These are phyloP conservation scores for Acanthurus leucopareius DNA, from an alignment of 2,797 vertebrate genomes.

Conservation along the genomic window DNA sequence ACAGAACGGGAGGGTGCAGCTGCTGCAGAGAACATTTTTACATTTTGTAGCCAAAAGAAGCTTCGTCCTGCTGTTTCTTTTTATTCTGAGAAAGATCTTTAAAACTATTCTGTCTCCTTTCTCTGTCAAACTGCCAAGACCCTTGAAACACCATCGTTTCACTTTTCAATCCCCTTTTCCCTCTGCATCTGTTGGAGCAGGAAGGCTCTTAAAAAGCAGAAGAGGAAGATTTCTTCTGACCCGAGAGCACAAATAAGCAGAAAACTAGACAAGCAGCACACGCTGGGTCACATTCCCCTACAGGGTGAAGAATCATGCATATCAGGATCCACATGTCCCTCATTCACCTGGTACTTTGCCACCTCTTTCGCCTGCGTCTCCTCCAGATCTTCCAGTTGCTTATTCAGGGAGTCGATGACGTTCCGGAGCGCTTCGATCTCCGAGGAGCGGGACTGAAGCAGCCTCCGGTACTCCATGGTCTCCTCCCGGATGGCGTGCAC, in stretches of 20 bases:
- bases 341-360: conserved; percentile 87
- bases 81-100: background rate
- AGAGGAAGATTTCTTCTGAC: background rate
- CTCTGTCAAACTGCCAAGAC: background rate
- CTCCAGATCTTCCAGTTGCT: conserved; percentile 87
- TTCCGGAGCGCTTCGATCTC: conserved; percentile 90
- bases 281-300: background rate
- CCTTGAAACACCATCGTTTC: background rate
- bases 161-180: background rate
- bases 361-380: conserved; percentile 87
- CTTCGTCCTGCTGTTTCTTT: conserved; percentile 5
- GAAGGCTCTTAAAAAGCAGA: background rate
- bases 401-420: conserved; percentile 86
- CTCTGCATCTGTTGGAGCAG: no score
- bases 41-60: conserved; percentile 5
- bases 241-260: background rate
- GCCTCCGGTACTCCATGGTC: conserved; percentile 88
- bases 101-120: background rate
- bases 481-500: conserved; percentile 89
- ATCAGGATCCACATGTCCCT: background rate
- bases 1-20: conserved; percentile 18
- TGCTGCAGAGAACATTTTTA: conserved; percentile 47
- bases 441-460: conserved; percentile 87
- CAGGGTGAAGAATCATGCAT: conserved; percentile 1
- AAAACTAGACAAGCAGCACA: background rate